A percentile compares a stretch with the other conserved stretches of the same genome.
Conservation (phyloP, 2,113 vertebrate genomes). For the Tamias sibiricus region DNA sequence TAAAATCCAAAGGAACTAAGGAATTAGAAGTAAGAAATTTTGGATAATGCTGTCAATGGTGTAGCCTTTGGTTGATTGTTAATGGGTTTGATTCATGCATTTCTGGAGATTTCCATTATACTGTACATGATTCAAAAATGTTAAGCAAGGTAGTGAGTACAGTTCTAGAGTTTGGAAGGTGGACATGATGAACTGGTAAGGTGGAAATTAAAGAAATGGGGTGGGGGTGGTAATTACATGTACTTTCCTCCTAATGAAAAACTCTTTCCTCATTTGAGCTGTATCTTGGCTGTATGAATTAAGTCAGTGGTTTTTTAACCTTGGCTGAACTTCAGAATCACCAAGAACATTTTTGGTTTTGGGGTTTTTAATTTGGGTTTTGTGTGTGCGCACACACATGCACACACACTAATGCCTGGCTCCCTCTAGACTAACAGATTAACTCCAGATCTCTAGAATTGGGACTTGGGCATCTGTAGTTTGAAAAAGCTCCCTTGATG, state of each 20-base stretch:
- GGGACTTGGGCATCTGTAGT: neutral
- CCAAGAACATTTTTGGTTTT: neutral
- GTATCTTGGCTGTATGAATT: neutral
- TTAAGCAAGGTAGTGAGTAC: neutral
- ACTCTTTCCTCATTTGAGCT: neutral
- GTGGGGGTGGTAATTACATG: neutral
- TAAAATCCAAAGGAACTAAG: slow-evolving; percentile 78
- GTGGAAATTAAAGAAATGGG: neutral
- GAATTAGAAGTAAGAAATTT: slow-evolving; percentile 85
- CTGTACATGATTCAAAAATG: neutral
- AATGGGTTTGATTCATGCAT: neutral
- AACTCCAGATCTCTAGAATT: neutral
- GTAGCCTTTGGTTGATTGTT: neutral
- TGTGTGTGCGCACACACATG: too few species aligned
- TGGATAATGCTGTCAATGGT: neutral
- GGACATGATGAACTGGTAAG: neutral
- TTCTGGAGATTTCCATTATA: neutral
- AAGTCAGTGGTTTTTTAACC: neutral
- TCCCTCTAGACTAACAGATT: neutral
- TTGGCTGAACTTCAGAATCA: neutral
- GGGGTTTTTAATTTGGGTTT: neutral
- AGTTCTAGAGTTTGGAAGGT: neutral
- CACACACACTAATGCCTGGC: neutral
- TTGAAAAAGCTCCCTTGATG: neutral
- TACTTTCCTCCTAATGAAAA: neutral